Base-by-base conservation (phyloP, 37 sponge, comb jelly and placozoan genomes). In the Halichondria panicea region DNA sequence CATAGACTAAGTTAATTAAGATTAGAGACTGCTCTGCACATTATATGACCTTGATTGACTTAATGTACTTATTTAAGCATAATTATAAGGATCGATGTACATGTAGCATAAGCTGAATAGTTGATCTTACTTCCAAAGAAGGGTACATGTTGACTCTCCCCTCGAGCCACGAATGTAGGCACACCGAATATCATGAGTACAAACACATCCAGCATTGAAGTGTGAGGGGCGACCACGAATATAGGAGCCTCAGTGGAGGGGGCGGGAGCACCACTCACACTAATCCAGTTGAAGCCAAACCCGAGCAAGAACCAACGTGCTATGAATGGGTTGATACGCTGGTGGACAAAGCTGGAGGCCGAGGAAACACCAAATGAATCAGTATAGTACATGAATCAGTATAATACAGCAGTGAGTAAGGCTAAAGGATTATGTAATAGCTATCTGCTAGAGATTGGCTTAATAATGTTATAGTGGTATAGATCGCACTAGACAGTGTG, bases 221-320 rank as follows among this genome's bases (percentile, higher is more conserved):
- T 66, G 38, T 90, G 91, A 15, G 91, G 91, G 9, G 71, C 72
- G 1, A 63, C 77, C n/a, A 90, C 74, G 6, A 69, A 7, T n/a
- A 90, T 66, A 24, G 91, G 86, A 25, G 84, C 88, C 31, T 81
- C 83, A 24, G 44, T 36, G 25, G 70, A 2, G 15, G 68, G 33
- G 6, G 72, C 74, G 8, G 58, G 74, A 15, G n/a, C 21, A 0
- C 87, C 91, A 7, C 31, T 74, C 1, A 52, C 55, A 2, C 30
- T 54, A 13, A 91, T 86, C 83, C 84, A 86, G 13, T 91, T 56
- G 68, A 86, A 86, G 11, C 88, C 88, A 55, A 76, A 73, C 9
- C 79, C 88, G 78, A 81, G 81, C 19, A 86, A 46, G 21, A 81
- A 78, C 24, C 76, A 24, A 11, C 86, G 46, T 1, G 43, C 30